A percentile compares a stretch with the other conserved stretches of the same genome.
Conservation (phyloP, 2,888 invertebrate species). For the Thymelicus lineola region DNA sequence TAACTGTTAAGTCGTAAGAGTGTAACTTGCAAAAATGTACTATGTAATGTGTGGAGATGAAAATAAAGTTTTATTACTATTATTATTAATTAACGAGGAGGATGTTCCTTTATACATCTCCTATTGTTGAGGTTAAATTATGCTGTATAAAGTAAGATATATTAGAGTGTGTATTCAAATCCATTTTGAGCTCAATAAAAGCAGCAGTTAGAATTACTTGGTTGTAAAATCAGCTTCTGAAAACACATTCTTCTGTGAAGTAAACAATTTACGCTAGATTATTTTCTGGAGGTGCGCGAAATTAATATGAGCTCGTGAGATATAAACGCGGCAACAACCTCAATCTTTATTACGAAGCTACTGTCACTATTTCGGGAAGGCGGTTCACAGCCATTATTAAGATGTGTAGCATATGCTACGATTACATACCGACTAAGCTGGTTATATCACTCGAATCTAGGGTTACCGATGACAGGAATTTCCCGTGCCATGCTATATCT, state of each 20-base stretch:
- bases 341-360: slow-evolving; percentile 43
- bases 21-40: too few relatives aligned
- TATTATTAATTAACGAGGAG: too few relatives aligned
- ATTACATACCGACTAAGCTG: background rate
- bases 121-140: too few relatives aligned
- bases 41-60: too few relatives aligned
- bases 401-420: slow-evolving; percentile 1
- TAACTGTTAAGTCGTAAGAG: too few relatives aligned
- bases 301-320: slow-evolving; percentile 21
- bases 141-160: too few relatives aligned
- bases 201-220: too few relatives aligned
- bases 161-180: too few relatives aligned
- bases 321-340: slow-evolving; percentile 42
- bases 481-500: background rate
- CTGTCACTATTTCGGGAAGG: slow-evolving; percentile 45
- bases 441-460: background rate
- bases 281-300: background rate
- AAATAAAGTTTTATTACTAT: too few relatives aligned
- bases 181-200: too few relatives aligned
- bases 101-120: too few relatives aligned
- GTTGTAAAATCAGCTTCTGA: background rate
- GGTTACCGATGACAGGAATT: background rate
- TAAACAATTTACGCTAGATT: background rate
- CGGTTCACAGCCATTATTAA: slow-evolving; percentile 29
- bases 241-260: background rate